Evolutionary conservation across 2,113 vertebrate genomes (phyloP).

Genomic region (Chrysochloris asiatica): DNA sequence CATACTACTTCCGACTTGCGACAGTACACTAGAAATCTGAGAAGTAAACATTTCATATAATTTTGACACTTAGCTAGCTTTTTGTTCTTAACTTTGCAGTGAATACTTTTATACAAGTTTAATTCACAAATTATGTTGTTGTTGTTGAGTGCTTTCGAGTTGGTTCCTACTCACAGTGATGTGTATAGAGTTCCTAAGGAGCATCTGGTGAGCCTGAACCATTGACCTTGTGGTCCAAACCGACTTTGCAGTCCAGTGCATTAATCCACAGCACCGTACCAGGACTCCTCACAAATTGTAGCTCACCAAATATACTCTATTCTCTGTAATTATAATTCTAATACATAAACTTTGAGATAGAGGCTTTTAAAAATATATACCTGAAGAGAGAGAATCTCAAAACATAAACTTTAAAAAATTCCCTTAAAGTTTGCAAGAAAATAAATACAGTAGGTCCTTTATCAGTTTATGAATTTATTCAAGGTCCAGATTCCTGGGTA

Average conservation of each 20-base stretch:
- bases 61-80: neutral
- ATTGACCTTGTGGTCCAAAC: no score
- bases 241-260: no score
- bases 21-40: neutral
- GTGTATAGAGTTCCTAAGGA: no score
- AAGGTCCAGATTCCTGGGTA: neutral
- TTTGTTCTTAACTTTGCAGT: neutral
- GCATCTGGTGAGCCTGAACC: no score
- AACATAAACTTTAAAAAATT: neutral
- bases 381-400: neutral
- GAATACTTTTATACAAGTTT: neutral
- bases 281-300: no score
- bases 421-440: neutral
- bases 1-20: neutral
- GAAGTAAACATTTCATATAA: neutral
- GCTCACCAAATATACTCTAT: neutral
- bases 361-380: neutral
- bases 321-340: neutral
- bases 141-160: no score
- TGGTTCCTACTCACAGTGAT: no score
- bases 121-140: no score
- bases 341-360: neutral
- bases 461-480: neutral
- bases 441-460: neutral
- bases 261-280: no score